phyloP scores from a whole-genome alignment of 2,797 vertebrate species.

The Tokudaia muenninki region DNA sequence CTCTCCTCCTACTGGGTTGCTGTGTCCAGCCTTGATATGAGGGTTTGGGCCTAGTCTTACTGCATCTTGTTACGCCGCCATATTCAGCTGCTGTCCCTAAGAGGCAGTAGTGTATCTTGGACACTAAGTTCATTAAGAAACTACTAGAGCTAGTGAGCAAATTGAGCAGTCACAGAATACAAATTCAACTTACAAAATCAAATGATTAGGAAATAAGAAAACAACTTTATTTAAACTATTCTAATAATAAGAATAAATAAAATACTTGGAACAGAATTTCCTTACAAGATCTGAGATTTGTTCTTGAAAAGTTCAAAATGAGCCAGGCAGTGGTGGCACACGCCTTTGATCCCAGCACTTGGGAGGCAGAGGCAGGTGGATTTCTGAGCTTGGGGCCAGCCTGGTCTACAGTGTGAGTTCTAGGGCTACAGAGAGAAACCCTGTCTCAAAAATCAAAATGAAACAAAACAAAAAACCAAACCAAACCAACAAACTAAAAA shows the following conservation, averaged over 20 bases:
- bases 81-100: background rate
- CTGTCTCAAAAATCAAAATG: background rate
- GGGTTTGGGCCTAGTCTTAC: background rate
- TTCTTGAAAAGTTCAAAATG: background rate
- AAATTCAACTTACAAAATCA: background rate
- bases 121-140: background rate
- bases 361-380: background rate
- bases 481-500: background rate
- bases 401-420: background rate
- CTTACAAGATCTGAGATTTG: background rate
- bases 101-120: background rate
- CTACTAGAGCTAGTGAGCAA: background rate
- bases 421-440: background rate
- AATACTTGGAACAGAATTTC: background rate
- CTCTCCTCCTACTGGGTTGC: background rate
- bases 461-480: background rate
- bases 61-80: background rate
- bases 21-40: background rate
- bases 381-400: background rate
- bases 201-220: background rate
- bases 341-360: background rate
- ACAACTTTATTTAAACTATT: slow-evolving; percentile 1
- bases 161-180: background rate
- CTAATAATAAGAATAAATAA: background rate
- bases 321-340: background rate